These are phyloP conservation scores for Cossypha niveicapilla DNA, from an alignment of 2,797 vertebrate species.

Conservation along the genomic window DNA sequence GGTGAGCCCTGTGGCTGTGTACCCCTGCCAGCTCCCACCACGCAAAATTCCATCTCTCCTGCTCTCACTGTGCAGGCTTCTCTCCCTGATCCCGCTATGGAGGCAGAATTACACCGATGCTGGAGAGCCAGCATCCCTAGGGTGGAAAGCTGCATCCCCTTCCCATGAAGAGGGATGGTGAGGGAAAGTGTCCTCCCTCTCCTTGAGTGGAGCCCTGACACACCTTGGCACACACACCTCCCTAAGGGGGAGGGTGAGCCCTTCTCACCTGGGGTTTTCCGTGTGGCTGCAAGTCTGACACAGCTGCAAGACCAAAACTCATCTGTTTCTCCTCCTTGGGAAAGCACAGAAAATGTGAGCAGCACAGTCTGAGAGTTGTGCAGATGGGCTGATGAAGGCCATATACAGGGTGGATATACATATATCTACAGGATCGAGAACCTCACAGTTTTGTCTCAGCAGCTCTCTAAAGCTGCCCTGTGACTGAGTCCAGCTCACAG, in stretches of 20 bases:
- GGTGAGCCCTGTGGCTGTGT: accelerated
- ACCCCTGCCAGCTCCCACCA: background rate
- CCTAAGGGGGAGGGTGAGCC: background rate
- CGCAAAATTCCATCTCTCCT: background rate
- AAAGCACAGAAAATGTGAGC: background rate
- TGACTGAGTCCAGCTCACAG: background rate
- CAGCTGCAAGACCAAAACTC: background rate
- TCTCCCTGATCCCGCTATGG: background rate
- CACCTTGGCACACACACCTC: accelerated
- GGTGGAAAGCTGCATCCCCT: background rate
- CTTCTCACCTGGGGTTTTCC: background rate
- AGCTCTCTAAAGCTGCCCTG: background rate
- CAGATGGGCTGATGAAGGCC: background rate
- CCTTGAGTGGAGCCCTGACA: background rate
- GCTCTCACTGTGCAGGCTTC: background rate
- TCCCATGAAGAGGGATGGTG: background rate
- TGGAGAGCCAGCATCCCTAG: background rate
- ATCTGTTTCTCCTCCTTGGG: background rate
- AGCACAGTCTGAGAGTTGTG: background rate
- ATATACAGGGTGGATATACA: background rate
- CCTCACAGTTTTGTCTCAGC: background rate
- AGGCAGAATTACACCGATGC: background rate
- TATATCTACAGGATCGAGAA: background rate
- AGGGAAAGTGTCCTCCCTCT: background rate
- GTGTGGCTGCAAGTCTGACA: background rate